Conservation (phyloP, 2,888 invertebrate genomes). For the Ichneumoninae sp. region DNA sequence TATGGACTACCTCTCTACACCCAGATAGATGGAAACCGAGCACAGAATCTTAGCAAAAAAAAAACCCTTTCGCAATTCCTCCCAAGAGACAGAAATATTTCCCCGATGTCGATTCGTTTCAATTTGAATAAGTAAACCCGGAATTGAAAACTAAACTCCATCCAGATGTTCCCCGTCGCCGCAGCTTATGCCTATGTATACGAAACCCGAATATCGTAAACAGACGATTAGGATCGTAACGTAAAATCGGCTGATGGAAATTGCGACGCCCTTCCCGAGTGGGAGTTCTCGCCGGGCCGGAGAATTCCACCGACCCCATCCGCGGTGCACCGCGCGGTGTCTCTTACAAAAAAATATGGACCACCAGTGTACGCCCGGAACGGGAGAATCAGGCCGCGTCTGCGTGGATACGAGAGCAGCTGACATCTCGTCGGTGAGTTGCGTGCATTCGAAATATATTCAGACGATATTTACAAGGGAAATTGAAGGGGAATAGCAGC, state of each 20-base stretch:
- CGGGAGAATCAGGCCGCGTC: neutral
- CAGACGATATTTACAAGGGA: slow-evolving; percentile 82
- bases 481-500: slow-evolving; percentile 80
- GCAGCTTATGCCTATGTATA: neutral
- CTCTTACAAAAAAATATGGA: neutral
- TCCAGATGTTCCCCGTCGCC: neutral
- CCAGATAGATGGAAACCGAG: neutral
- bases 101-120: neutral
- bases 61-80: neutral
- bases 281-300: too few relatives aligned
- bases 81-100: neutral
- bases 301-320: neutral
- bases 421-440: slow-evolving; percentile 50
- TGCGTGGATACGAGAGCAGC: slow-evolving; percentile 23
- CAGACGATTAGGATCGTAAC: neutral
- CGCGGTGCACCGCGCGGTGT: neutral
- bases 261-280: neutral
- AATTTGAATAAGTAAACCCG: neutral
- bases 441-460: slow-evolving; percentile 76
- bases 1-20: neutral
- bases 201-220: neutral
- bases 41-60: neutral
- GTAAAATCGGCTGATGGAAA: neutral
- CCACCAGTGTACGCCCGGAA: neutral
- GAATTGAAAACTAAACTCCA: neutral